These are phyloP conservation scores for Amblyteles armatorius DNA, from an alignment of 2,888 invertebrate species.

Conservation along the genomic window DNA sequence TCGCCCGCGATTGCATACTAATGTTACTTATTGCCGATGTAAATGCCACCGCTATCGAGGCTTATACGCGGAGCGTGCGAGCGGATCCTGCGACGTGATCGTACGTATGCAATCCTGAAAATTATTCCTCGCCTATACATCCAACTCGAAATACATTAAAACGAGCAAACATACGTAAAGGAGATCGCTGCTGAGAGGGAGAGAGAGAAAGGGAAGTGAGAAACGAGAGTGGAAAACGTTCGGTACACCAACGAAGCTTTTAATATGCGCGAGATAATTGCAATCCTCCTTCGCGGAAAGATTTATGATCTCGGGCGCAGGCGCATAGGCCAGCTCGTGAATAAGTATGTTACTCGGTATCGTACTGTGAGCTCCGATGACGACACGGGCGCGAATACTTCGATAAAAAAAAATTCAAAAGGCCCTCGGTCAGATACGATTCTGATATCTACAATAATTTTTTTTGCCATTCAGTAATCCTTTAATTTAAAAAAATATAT, in stretches of 20 bases:
- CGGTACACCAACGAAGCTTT: constrained; percentile 76
- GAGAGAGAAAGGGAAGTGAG: constrained; percentile 36
- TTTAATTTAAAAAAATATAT: not conserved
- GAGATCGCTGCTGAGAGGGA: not conserved
- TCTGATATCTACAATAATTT: not conserved
- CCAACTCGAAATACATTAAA: constrained; percentile 59
- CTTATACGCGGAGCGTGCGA: constrained; percentile 19
- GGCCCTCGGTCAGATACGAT: not conserved
- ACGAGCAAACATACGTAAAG: constrained; percentile 45
- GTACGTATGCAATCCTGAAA: constrained; percentile 38
- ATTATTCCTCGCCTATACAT: constrained; percentile 54
- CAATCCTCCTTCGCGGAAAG: constrained; percentile 78
- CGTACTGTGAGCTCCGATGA: constrained; percentile 49
- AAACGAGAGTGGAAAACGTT: constrained; percentile 65
- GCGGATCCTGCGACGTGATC: constrained; percentile 38
- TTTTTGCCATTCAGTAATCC: not conserved
- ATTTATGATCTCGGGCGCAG: constrained; percentile 77
- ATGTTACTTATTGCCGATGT: constrained; percentile 57
- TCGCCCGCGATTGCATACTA: constrained; percentile 57
- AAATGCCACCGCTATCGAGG: constrained; percentile 47
- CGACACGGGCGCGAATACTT: too few relatives aligned
- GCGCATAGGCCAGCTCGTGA: constrained; percentile 71
- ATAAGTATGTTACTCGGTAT: constrained; percentile 77
- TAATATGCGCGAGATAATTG: constrained; percentile 82
- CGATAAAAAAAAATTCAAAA: constrained; percentile 21